These are phyloP conservation scores for Amphiprion clarkii DNA, from an alignment of 2,797 vertebrate genomes.

Conservation along the genomic window DNA sequence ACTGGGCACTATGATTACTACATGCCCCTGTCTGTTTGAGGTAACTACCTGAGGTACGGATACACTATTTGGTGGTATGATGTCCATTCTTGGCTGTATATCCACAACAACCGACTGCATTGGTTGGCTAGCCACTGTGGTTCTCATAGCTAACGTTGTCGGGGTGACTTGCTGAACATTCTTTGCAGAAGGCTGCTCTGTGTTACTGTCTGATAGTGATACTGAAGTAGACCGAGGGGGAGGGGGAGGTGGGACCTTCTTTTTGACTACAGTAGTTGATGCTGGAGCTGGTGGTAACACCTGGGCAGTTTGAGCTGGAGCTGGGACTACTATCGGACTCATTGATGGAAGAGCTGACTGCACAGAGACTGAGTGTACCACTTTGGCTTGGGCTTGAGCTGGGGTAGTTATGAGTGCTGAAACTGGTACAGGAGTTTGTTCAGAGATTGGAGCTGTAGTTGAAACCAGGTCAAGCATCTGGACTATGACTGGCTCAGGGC, in stretches of 20 bases:
- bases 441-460: slow-evolving; percentile 70
- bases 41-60: slow-evolving; percentile 74
- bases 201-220: slow-evolving; percentile 65
- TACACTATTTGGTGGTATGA: slow-evolving; percentile 53
- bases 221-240: slow-evolving; percentile 81
- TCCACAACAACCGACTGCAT: slow-evolving; percentile 81
- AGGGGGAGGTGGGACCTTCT: slow-evolving; percentile 78
- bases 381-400: slow-evolving; percentile 53
- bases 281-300: slow-evolving; percentile 33
- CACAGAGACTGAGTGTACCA: slow-evolving; percentile 67
- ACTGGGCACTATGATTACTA: slow-evolving; percentile 85
- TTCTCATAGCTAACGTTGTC: slow-evolving; percentile 44
- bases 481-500: slow-evolving; percentile 69
- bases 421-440: slow-evolving; percentile 60
- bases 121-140: slow-evolving; percentile 53
- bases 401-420: slow-evolving; percentile 59
- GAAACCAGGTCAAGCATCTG: slow-evolving; percentile 82
- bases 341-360: slow-evolving; percentile 57
- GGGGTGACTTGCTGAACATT: slow-evolving; percentile 64
- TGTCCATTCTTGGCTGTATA: slow-evolving; percentile 79
- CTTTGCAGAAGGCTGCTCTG: slow-evolving; percentile 56
- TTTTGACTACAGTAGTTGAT: slow-evolving; percentile 80
- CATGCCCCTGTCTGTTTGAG: slow-evolving; percentile 80
- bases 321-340: slow-evolving; percentile 44
- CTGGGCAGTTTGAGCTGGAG: slow-evolving; percentile 50